Conservation (phyloP, 2,888 invertebrate species). For the Andrena dorsata region DNA sequence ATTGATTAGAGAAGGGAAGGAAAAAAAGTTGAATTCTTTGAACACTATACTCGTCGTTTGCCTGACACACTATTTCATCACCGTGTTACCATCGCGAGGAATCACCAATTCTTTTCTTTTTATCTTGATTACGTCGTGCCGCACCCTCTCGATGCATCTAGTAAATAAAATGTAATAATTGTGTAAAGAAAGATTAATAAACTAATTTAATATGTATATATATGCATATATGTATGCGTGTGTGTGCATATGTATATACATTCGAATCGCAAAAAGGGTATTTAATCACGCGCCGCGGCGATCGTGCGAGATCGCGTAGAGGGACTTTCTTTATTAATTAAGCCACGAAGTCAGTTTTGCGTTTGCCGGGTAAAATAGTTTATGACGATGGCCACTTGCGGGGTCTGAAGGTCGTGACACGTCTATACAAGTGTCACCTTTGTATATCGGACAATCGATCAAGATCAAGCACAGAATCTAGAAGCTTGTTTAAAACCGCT, state of each 20-base stretch:
- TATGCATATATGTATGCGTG: slow-evolving; percentile 69
- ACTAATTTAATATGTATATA: slow-evolving; percentile 74
- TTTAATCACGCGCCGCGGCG: slow-evolving; percentile 35
- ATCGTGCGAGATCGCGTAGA: slow-evolving; percentile 18
- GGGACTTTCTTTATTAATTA: slow-evolving; percentile 27
- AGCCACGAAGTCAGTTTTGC: slow-evolving; percentile 9
- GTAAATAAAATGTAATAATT: slow-evolving; percentile 80
- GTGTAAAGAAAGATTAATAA: slow-evolving; percentile 78
- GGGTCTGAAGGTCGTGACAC: background rate
- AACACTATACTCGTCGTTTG: slow-evolving; percentile 69
- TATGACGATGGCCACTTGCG: background rate
- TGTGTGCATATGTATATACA: slow-evolving; percentile 63
- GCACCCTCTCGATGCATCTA: slow-evolving; percentile 69
- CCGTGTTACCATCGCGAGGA: slow-evolving; percentile 67
- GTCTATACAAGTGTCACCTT: background rate
- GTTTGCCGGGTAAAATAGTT: slow-evolving; percentile 20
- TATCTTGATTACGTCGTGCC: slow-evolving; percentile 70
- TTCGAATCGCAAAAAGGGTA: slow-evolving; percentile 50
- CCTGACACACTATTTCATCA: slow-evolving; percentile 64
- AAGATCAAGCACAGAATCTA: background rate
- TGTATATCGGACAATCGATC: background rate
- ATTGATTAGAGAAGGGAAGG: slow-evolving; percentile 61
- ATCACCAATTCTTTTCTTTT: slow-evolving; percentile 69
- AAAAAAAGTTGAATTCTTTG: slow-evolving; percentile 52
- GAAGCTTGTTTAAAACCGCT: background rate